Evolutionary conservation across 2,888 invertebrate genomes (phyloP).

Genomic region (Ceraclea dissimilis): DNA sequence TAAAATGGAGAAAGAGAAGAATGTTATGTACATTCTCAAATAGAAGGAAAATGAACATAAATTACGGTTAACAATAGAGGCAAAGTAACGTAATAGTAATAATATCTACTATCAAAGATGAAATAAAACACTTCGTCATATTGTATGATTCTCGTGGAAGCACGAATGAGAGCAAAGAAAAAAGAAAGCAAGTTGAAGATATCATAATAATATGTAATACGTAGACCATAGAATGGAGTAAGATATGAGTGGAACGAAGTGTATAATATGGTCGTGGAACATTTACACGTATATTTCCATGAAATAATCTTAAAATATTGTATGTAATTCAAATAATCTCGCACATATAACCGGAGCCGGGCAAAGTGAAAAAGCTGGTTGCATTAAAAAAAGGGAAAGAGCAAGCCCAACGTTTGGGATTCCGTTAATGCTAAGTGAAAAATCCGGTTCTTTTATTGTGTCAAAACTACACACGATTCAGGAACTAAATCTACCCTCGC

Average conservation of each 20-base stretch:
- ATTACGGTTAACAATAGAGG: neutral
- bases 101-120: neutral
- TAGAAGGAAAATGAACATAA: neutral
- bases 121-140: neutral
- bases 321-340: conserved; percentile 4
- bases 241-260: neutral
- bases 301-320: conserved; percentile 8
- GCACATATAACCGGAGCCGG: neutral
- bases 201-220: no score
- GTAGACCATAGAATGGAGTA: no score
- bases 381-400: conserved; percentile 6
- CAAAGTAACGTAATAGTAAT: neutral
- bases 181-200: no score
- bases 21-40: neutral
- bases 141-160: neutral
- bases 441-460: conserved; percentile 20
- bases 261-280: neutral
- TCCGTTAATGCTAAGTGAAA: conserved; percentile 21
- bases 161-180: no score
- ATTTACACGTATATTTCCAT: neutral
- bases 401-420: conserved; percentile 1
- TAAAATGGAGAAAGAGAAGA: neutral
- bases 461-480: neutral
- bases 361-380: conserved; percentile 7
- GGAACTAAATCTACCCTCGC: conserved; percentile 13